phyloP scores from a whole-genome alignment of 2,888 invertebrate species.

The Eurytoma californica region DNA sequence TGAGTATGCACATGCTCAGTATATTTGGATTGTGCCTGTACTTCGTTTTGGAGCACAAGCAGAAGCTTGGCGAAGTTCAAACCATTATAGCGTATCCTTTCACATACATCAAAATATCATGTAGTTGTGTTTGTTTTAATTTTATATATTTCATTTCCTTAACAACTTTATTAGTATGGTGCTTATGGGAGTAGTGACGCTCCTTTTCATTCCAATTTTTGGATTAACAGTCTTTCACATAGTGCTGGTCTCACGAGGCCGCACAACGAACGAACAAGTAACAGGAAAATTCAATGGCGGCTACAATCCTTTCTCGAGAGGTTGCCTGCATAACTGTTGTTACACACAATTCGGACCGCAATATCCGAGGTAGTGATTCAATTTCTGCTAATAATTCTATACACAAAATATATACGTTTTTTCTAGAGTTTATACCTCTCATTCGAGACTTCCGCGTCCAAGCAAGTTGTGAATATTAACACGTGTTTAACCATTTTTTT shows the following conservation, averaged over 20 bases:
- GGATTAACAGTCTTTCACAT: conserved; percentile 99
- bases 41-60: conserved; percentile 91
- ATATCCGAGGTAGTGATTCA: conserved; percentile 89
- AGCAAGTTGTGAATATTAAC: not conserved
- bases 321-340: conserved; percentile 96
- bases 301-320: conserved; percentile 97
- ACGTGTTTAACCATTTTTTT: conserved; percentile 58
- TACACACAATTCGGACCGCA: conserved; percentile 97
- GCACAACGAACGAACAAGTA: conserved; percentile 99
- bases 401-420: conserved; percentile 54
- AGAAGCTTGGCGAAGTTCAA: conserved; percentile 86
- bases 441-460: not conserved
- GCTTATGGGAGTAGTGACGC: conserved; percentile 92
- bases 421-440: not conserved
- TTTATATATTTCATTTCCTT: conserved; percentile 61
- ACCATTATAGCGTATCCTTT: conserved; percentile 93
- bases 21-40: conserved; percentile 96
- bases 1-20: conserved; percentile 98
- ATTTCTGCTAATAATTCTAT: no score
- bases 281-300: conserved; percentile 99
- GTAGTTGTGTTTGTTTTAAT: conserved; percentile 47
- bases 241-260: conserved; percentile 95
- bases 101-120: not conserved
- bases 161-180: conserved; percentile 81
- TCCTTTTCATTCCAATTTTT: conserved; percentile 96